Evolutionary conservation across 2,888 invertebrate species (phyloP).

Genomic region (Oasisia sp.): DNA sequence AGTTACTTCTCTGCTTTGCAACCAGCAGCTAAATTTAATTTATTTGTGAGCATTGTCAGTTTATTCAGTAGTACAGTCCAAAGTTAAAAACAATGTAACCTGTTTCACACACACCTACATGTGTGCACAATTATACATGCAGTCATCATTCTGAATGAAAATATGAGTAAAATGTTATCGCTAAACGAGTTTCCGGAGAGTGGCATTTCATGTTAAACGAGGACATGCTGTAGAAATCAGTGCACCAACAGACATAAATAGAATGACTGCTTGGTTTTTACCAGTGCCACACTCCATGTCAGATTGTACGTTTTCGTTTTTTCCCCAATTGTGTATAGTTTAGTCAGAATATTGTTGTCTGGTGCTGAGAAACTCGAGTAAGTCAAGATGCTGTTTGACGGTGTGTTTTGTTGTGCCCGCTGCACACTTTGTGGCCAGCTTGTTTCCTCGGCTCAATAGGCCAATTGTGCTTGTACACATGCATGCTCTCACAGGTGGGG

Average conservation of each 20-base stretch:
- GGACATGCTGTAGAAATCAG: not conserved
- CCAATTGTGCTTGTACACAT: not conserved
- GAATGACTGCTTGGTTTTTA: not conserved
- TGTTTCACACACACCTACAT: no score
- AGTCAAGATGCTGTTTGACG: not conserved
- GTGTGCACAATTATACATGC: not conserved
- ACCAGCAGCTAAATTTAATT: not conserved
- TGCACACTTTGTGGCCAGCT: not conserved
- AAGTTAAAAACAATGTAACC: no score
- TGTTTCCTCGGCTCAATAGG: not conserved
- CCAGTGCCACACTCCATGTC: not conserved
- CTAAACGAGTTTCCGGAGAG: not conserved
- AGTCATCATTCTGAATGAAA: not conserved
- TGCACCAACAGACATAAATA: not conserved
- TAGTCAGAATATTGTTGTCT: not conserved
- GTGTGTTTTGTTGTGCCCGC: not conserved
- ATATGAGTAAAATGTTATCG: not conserved
- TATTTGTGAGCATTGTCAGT: not conserved
- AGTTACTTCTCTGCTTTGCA: not conserved
- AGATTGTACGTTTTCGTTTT: not conserved
- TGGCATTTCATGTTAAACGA: not conserved
- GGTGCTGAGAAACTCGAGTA: not conserved
- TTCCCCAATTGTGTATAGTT: not conserved
- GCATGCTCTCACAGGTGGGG: not conserved
- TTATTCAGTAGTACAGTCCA: no score